A percentile compares a stretch with the other conserved stretches of the same genome.
Conservation (phyloP, 2,888 invertebrate genomes). For the Ceramica pisi region DNA sequence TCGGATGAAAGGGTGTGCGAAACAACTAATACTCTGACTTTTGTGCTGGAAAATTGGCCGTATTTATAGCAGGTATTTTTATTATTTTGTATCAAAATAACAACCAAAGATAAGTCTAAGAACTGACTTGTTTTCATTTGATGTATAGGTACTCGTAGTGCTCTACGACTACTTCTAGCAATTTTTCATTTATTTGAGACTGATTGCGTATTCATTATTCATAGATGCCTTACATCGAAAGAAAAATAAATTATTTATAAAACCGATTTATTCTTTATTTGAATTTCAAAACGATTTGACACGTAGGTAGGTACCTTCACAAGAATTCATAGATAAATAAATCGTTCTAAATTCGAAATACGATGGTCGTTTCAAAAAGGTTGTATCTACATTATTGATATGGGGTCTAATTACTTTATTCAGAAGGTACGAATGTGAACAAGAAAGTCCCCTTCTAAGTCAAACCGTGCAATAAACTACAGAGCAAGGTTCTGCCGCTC, state of each 20-base stretch:
- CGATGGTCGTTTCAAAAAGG: not conserved
- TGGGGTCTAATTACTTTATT: conserved; percentile 38
- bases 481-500: conserved; percentile 51
- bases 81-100: conserved; percentile 7
- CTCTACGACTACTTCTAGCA: conserved; percentile 11
- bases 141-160: too few relatives aligned
- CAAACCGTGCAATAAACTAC: conserved; percentile 63
- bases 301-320: conserved; percentile 2
- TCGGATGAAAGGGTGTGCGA: conserved; percentile 54
- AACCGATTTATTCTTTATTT: conserved; percentile 44
- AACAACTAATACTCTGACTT: conserved; percentile 54
- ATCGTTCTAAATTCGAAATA: conserved; percentile 36
- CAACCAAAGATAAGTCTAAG: not conserved
- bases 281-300: conserved; percentile 43
- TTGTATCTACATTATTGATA: conserved; percentile 1
- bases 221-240: conserved; percentile 26
- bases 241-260: conserved; percentile 36
- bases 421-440: conserved; percentile 36
- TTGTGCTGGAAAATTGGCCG: conserved; percentile 24
- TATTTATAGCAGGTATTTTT: conserved; percentile 2
- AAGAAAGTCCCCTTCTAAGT: conserved; percentile 49
- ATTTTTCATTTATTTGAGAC: conserved; percentile 35
- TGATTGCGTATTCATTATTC: conserved; percentile 44
- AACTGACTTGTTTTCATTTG: conserved; percentile 20
- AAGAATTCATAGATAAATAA: conserved; percentile 19